phyloP scores from a whole-genome alignment of 1,140 invertebrate genomes.

The Acyrthosiphon pisum region DNA sequence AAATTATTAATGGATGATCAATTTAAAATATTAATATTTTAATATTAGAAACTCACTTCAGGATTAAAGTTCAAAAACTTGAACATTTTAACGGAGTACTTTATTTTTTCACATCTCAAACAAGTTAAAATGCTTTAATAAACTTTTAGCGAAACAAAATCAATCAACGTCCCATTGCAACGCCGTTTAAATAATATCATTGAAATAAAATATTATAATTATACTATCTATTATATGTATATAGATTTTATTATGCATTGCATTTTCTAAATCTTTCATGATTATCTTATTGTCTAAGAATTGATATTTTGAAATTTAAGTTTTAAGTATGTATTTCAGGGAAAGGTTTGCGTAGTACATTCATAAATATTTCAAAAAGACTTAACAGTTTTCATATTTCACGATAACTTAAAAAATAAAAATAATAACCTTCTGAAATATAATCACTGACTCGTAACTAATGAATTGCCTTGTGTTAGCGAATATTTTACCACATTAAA shows the following conservation, averaged over 20 bases:
- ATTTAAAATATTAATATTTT: neutral
- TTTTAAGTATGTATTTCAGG: neutral
- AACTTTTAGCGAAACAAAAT: neutral
- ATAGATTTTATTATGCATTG: neutral
- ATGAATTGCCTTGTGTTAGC: neutral
- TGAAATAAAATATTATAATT: neutral
- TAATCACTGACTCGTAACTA: neutral
- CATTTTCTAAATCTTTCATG: neutral
- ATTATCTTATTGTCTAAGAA: neutral
- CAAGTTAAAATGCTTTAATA: neutral
- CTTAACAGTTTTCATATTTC: neutral
- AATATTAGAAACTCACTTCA: neutral
- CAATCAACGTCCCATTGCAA: neutral
- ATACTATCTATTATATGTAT: neutral
- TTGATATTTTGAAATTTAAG: neutral
- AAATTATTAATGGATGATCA: neutral
- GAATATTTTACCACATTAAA: neutral
- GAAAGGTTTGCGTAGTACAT: neutral
- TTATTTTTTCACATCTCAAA: neutral
- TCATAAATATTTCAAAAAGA: neutral
- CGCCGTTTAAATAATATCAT: neutral
- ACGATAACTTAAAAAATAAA: neutral
- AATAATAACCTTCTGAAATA: neutral
- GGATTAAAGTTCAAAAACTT: neutral
- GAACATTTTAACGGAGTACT: neutral